Conservation (phyloP, 2,888 invertebrate species). For the Cylindroiulus punctatus region DNA sequence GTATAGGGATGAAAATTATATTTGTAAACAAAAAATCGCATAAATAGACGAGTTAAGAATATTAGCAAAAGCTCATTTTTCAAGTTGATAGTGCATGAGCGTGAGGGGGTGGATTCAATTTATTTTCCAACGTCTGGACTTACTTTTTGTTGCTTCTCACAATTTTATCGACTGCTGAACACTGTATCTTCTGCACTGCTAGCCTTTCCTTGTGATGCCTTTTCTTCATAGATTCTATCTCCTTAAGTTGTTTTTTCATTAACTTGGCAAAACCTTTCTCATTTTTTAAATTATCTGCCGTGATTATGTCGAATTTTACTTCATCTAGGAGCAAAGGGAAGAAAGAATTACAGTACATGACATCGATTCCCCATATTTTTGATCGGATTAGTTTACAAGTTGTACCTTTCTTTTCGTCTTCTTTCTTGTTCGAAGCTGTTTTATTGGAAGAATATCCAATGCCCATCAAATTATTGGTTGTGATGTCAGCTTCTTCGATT, state of each 20-base stretch:
- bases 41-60: not conserved
- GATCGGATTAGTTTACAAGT: not conserved
- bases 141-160: constrained; percentile 89
- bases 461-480: constrained; percentile 67
- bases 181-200: constrained; percentile 89
- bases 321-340: constrained; percentile 67
- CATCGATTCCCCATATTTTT: not conserved
- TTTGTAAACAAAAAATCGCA: not conserved
- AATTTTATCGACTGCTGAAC: constrained; percentile 89
- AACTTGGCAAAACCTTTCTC: constrained; percentile 94
- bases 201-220: constrained; percentile 92
- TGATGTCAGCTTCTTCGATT: constrained; percentile 79
- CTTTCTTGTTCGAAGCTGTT: constrained; percentile 67
- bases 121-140: constrained; percentile 63
- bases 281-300: constrained; percentile 78
- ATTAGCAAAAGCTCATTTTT: too few relatives aligned
- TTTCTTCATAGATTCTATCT: constrained; percentile 89
- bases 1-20: constrained; percentile 9
- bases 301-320: constrained; percentile 89
- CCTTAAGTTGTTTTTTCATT: constrained; percentile 95
- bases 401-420: constrained; percentile 68
- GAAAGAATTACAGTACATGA: not conserved
- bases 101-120: too few relatives aligned
- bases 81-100: too few relatives aligned
- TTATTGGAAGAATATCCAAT: constrained; percentile 70